Percentiles rank a stretch among this genome's conserved stretches.
Evolutionary conservation across 1,140 invertebrate genomes (phyloP).

Genomic region (Solenopsis invicta): DNA sequence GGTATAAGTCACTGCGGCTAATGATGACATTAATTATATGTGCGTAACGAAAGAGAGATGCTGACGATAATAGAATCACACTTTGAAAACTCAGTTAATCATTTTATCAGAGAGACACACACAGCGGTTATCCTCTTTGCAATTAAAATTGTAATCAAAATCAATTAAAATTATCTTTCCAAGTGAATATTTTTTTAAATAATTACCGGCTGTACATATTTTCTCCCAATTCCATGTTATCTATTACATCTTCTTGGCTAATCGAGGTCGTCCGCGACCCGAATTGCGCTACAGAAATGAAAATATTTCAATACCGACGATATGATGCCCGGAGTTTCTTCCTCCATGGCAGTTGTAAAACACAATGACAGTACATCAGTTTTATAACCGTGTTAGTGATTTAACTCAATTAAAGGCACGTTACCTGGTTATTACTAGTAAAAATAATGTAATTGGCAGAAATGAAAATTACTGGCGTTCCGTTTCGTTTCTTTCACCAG

Average conservation of each 20-base stretch:
- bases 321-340: conserved; percentile 27
- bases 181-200: conserved; percentile 8
- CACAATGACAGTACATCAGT: conserved; percentile 50
- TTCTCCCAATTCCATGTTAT: conserved; percentile 18
- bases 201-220: conserved; percentile 24
- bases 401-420: conserved; percentile 8
- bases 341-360: conserved; percentile 7
- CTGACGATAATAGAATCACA: neutral
- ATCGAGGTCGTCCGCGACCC: neutral
- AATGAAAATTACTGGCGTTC: too few relatives aligned
- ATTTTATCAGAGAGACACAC: neutral
- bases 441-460: too few relatives aligned
- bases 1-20: conserved; percentile 19
- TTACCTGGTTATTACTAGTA: too few relatives aligned
- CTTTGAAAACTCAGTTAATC: neutral
- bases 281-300: conserved; percentile 9
- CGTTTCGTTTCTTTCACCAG: too few relatives aligned
- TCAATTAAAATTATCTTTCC: neutral
- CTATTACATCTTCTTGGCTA: conserved; percentile 25
- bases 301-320: conserved; percentile 50
- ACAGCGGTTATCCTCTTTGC: too few relatives aligned
- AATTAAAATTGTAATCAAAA: conserved; percentile 14
- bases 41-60: neutral
- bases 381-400: conserved; percentile 40
- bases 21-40: conserved; percentile 41